These are phyloP conservation scores for Thaumatotibia leucotreta DNA, from an alignment of 1,140 invertebrate species.

Conservation along the genomic window DNA sequence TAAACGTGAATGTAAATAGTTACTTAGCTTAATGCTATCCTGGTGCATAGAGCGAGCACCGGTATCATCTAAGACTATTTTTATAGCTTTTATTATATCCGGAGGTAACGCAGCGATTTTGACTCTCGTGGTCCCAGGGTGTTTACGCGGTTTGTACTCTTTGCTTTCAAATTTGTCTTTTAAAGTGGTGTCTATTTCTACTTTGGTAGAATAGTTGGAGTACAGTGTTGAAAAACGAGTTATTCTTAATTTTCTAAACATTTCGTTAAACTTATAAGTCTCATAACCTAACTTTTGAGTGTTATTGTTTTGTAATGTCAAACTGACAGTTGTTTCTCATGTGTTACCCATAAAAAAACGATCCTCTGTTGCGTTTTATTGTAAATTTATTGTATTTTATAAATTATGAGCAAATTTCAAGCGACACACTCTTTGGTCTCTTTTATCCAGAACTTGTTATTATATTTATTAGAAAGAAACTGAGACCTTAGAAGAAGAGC, in stretches of 20 bases:
- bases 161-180: conserved; percentile 76
- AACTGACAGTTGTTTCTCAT: neutral
- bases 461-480: too few relatives aligned
- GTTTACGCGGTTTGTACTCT: conserved; percentile 80
- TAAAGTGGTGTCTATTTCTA: conserved; percentile 73
- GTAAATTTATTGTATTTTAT: too few relatives aligned
- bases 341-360: too few relatives aligned
- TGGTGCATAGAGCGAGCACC: conserved; percentile 73
- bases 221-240: conserved; percentile 29
- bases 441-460: too few relatives aligned
- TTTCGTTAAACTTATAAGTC: conserved; percentile 49
- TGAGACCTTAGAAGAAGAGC: too few relatives aligned
- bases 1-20: conserved; percentile 79
- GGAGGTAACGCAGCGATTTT: conserved; percentile 76
- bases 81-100: conserved; percentile 77
- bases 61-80: conserved; percentile 75
- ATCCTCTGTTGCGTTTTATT: neutral
- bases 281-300: conserved; percentile 22
- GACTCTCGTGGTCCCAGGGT: conserved; percentile 80
- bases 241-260: conserved; percentile 54
- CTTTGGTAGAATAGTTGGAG: conserved; percentile 60
- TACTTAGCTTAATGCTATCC: conserved; percentile 76
- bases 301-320: neutral
- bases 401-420: too few relatives aligned
- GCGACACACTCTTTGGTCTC: too few relatives aligned